Base-by-base conservation (phyloP, 2,113 vertebrate genomes). In the Hypomesus transpacificus region DNA sequence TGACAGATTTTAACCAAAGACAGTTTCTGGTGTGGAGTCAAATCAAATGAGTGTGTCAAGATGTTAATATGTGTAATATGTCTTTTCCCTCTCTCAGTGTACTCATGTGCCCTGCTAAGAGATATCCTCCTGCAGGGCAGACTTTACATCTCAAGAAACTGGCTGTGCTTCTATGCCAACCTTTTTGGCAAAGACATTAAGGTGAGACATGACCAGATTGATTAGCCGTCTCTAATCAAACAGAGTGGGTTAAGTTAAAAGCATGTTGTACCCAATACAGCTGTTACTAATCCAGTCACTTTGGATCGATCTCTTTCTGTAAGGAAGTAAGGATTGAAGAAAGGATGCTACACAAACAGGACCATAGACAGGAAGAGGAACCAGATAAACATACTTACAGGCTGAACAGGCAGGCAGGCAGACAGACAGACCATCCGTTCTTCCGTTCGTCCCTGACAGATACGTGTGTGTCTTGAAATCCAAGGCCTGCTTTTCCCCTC, bases 141-240 rank as follows among this genome's bases (percentile, higher is more conserved):
- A 8, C 96, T 98, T 78, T 98, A 97, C 88, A 98, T 98, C 83
- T 98, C 96, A 72, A 92, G 93, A 80, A 95, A 96, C 89, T 98
- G 96, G 96, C 90, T 98, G 82, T 98, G 96, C 89, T 98, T 98
- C 90, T 94, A 98, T 0, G 94, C 96, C 79, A 96, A 95, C 90
- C 93, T 98, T 85, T 98, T 98, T 0, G 96, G 96, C 85, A 97
- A 96, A 82, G 96, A 98, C 86, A 94, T 98, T 83, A 98, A 98
- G 96, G 96, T 98, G 88, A 74, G 69, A 24, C 39, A 6, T 5
- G 14, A 18, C 31, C 62, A 39, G 62, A 39, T n/a, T 14, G 63
- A 22, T 14, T 46, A 21, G 39, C 39, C 39, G 4, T 11, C 2
- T 46, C 39, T 34, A 34, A 34, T 34, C 5, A 34, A 34, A 34